phyloP scores from a whole-genome alignment of 2,888 invertebrate species.

The Nysson spinosus region DNA sequence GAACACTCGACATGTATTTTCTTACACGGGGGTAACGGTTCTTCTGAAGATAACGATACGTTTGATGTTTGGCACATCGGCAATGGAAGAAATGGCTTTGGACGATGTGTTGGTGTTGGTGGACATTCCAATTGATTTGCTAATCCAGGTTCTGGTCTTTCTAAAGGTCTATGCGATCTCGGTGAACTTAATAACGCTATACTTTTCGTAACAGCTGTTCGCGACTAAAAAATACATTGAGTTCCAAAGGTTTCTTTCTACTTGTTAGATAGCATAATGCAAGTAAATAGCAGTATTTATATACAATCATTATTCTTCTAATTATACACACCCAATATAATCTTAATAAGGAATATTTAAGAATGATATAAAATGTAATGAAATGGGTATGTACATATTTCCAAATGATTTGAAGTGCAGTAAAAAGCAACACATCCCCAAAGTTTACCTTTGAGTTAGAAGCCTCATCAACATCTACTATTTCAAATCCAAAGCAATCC shows the following conservation, averaged over 20 bases:
- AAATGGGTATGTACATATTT: conserved; percentile 12
- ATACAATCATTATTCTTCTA: too few species aligned
- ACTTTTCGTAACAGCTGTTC: conserved; percentile 74
- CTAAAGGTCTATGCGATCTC: conserved; percentile 74
- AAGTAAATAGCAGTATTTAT: too few species aligned
- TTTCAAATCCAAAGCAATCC: conserved; percentile 90
- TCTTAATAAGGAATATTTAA: too few species aligned
- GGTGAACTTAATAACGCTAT: conserved; percentile 79
- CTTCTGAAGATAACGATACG: conserved; percentile 79
- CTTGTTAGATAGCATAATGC: too few species aligned
- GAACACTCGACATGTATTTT: background rate
- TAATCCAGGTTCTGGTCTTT: conserved; percentile 64
- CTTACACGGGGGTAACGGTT: conserved; percentile 91
- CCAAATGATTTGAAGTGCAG: background rate
- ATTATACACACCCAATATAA: too few species aligned
- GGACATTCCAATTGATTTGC: conserved; percentile 84
- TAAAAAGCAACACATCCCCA: too few species aligned
- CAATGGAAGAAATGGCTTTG: conserved; percentile 82
- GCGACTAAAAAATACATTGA: conserved; percentile 58
- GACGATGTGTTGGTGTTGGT: conserved; percentile 92
- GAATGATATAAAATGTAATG: background rate
- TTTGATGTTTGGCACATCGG: conserved; percentile 74
- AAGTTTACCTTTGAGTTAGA: conserved; percentile 69
- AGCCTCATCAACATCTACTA: conserved; percentile 88
- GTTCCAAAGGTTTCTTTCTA: background rate